A percentile compares a stretch with the other conserved stretches of the same genome.
Evolutionary conservation across 2,113 vertebrate genomes (phyloP).

Genomic region (Echinops telfairi): DNA sequence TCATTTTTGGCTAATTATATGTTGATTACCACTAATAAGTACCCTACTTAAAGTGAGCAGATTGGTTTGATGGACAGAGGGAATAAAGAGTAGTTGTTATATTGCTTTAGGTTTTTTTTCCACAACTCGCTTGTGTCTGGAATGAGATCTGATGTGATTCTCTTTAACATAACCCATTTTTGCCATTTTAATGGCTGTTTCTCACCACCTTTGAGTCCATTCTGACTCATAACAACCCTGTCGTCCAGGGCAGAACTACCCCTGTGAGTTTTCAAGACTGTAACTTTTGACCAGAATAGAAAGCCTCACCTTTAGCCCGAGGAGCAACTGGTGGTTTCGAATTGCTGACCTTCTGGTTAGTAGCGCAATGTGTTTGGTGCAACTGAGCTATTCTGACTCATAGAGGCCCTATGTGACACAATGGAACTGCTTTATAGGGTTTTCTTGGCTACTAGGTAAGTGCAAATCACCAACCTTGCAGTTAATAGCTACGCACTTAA

Average conservation of each 20-base stretch:
- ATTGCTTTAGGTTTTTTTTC: constrained; percentile 25
- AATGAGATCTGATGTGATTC: constrained; percentile 52
- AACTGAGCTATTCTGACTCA: too few species aligned
- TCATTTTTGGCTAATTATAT: constrained; percentile 70
- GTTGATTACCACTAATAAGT: constrained; percentile 78
- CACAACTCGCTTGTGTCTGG: constrained; percentile 50
- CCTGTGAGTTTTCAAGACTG: not conserved
- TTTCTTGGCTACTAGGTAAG: not conserved
- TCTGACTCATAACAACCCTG: not conserved
- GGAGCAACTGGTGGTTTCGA: not conserved
- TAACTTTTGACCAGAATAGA: not conserved
- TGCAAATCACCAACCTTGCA: not conserved
- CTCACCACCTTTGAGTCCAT: not conserved
- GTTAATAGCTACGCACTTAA: not conserved
- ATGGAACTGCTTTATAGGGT: not conserved
- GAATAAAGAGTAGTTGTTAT: constrained; percentile 34
- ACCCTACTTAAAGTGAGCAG: constrained; percentile 67
- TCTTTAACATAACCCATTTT: constrained; percentile 56
- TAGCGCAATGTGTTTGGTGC: too few species aligned
- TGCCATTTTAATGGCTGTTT: constrained; percentile 29
- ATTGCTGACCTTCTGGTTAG: too few species aligned
- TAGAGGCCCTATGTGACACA: too few species aligned
- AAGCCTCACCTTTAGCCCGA: not conserved
- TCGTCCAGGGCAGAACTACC: not conserved
- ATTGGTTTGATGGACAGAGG: constrained; percentile 45